These are phyloP conservation scores for Chydorus sphaericus DNA, from an alignment of 2,888 invertebrate genomes.

Conservation along the genomic window DNA sequence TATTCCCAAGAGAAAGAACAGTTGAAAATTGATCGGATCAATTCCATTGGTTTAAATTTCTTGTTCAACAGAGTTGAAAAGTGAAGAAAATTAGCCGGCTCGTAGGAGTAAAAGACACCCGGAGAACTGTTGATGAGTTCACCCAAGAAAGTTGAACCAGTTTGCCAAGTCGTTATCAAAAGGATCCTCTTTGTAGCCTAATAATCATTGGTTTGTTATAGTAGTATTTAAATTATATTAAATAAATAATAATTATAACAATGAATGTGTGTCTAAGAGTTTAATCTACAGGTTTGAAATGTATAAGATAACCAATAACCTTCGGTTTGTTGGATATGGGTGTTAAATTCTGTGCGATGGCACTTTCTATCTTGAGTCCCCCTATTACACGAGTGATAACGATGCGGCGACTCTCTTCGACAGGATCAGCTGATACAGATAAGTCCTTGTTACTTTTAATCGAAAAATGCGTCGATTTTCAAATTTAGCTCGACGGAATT, in stretches of 20 bases:
- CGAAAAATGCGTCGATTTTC: no score
- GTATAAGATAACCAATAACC: not conserved
- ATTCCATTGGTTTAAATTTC: not conserved
- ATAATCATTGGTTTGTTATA: no score
- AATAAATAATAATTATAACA: no score
- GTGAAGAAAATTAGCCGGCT: constrained; percentile 2
- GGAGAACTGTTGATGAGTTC: not conserved
- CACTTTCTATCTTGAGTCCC: no score
- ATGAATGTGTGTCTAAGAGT: no score
- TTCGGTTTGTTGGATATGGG: constrained; percentile 9
- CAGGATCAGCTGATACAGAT: no score
- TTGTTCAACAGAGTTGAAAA: no score
- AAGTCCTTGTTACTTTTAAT: no score
- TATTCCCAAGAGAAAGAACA: not conserved
- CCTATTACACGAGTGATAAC: no score
- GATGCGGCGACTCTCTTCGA: no score
- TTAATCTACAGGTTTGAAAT: not conserved
- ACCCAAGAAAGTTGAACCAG: constrained; percentile 9
- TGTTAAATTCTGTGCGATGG: not conserved
- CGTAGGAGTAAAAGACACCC: constrained; percentile 9
- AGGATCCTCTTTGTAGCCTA: not conserved
- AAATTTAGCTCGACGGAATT: no score
- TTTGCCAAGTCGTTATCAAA: constrained; percentile 3
- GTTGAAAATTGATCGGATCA: constrained; percentile 5
- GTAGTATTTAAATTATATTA: no score